phyloP scores from a whole-genome alignment of 2,797 vertebrate species.

The Phataginus tricuspis region DNA sequence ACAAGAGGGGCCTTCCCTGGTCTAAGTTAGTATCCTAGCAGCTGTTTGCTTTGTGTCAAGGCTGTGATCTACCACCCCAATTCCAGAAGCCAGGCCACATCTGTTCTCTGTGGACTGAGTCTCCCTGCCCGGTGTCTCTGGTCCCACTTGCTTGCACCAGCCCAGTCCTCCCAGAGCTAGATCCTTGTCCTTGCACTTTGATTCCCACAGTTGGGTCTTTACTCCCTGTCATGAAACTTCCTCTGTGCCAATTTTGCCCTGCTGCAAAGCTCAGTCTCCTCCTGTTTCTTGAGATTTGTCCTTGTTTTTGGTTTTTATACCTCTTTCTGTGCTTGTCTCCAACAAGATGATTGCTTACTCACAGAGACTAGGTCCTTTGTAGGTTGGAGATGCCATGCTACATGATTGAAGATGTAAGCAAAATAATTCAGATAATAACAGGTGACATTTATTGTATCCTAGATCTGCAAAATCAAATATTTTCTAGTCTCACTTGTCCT shows the following conservation, averaged over 20 bases:
- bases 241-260: background rate
- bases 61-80: background rate
- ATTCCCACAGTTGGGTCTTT: background rate
- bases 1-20: background rate
- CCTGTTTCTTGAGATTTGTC: background rate
- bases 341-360: slow-evolving; percentile 7
- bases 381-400: background rate
- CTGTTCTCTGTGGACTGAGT: background rate
- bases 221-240: background rate
- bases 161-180: background rate
- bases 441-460: slow-evolving; percentile 10
- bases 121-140: background rate
- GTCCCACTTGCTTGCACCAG: background rate
- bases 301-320: background rate
- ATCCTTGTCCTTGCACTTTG: background rate
- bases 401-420: background rate
- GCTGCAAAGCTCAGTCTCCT: background rate
- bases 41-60: background rate
- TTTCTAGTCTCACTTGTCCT: slow-evolving; percentile 23
- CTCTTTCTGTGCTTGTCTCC: background rate
- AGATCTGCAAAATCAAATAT: background rate
- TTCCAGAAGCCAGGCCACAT: background rate
- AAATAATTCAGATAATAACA: slow-evolving; percentile 34
- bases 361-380: background rate
- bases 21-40: slow-evolving; percentile 1